A percentile compares a stretch with the other conserved stretches of the same genome.
Evolutionary conservation across 2,113 vertebrate genomes (phyloP).

Genomic region (Tragulus kanchil): DNA sequence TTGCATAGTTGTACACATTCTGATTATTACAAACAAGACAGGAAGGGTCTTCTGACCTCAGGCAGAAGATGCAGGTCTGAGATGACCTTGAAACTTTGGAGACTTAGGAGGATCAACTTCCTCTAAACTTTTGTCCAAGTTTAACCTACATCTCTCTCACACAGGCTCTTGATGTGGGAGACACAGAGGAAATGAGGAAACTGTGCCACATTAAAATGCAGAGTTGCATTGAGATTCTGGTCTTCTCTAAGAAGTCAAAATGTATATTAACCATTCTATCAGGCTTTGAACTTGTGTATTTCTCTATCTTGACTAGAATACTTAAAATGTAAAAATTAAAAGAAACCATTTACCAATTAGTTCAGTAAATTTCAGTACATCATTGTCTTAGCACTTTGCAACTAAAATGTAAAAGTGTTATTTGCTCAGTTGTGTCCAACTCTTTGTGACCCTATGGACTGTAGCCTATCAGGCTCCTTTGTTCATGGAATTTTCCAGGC

Average conservation of each 20-base stretch:
- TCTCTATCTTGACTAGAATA: neutral
- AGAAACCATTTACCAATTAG: neutral
- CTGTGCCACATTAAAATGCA: slow-evolving; percentile 43
- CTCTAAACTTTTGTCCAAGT: neutral
- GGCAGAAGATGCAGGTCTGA: neutral
- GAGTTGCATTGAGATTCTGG: neutral
- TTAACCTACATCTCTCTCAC: neutral
- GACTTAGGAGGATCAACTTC: neutral
- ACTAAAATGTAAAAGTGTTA: neutral
- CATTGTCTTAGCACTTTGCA: neutral
- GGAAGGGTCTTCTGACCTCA: neutral
- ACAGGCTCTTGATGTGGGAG: neutral
- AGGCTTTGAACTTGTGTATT: neutral
- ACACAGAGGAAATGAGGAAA: neutral
- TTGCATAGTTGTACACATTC: too few relatives aligned
- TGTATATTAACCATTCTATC: neutral
- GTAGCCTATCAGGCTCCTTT: too few relatives aligned
- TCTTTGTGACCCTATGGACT: too few relatives aligned
- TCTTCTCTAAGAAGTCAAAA: slow-evolving; percentile 4
- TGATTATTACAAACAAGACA: neutral
- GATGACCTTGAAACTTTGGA: neutral
- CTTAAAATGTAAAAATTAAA: too few relatives aligned
- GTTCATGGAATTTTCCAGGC: too few relatives aligned
- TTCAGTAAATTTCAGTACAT: neutral
- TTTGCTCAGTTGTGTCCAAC: too few relatives aligned